phyloP scores from a whole-genome alignment of 1,140 invertebrate genomes.

The Saccostrea echinata region DNA sequence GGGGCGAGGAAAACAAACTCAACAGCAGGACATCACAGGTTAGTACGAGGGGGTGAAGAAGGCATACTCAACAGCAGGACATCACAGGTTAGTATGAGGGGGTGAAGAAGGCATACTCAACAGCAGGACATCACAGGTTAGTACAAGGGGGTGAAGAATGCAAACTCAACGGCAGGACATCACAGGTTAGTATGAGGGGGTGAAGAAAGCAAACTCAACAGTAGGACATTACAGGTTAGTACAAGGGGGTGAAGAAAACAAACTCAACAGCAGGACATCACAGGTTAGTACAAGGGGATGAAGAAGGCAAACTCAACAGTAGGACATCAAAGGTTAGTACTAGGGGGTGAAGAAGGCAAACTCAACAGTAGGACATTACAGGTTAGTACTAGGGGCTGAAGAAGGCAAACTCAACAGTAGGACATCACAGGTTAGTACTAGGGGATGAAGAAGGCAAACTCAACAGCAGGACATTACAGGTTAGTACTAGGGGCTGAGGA shows the following conservation, averaged over 20 bases:
- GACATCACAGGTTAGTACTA: background rate
- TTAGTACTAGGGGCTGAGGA: slow-evolving; percentile 55
- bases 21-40: background rate
- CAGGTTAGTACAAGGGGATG: slow-evolving; percentile 51
- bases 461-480: slow-evolving; percentile 70
- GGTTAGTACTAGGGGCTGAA: background rate
- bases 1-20: slow-evolving; percentile 55
- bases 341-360: slow-evolving; percentile 54
- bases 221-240: no score
- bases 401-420: slow-evolving; percentile 51
- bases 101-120: slow-evolving; percentile 55
- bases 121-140: no score
- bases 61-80: slow-evolving; percentile 25
- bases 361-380: background rate
- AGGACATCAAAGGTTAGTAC: slow-evolving; percentile 70
- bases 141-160: no score
- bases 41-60: slow-evolving; percentile 47
- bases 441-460: slow-evolving; percentile 66
- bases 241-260: no score
- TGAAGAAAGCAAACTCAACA: slow-evolving; percentile 45
- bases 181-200: no score
- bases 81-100: background rate
- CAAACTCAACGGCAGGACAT: background rate
- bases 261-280: background rate
- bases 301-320: slow-evolving; percentile 65